Conservation (phyloP, 2,113 vertebrate species). For the Ploceus nigricollis region DNA sequence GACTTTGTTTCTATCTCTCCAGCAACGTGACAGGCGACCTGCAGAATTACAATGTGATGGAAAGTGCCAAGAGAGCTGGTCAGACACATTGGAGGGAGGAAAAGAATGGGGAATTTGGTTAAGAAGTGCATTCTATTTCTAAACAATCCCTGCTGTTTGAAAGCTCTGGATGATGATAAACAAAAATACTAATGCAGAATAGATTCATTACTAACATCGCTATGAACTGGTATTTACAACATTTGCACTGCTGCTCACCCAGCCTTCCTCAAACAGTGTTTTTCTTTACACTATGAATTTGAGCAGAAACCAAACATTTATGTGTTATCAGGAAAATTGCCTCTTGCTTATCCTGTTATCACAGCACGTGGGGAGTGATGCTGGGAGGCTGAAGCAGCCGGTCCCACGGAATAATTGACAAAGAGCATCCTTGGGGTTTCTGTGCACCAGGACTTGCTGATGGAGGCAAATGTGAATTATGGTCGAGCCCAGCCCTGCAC, state of each 20-base stretch:
- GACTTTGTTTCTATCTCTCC: constrained; percentile 4
- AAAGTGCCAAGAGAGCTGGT: background rate
- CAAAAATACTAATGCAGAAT: background rate
- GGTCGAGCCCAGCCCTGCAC: background rate
- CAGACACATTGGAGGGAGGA: background rate
- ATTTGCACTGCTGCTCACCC: background rate
- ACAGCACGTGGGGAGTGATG: background rate
- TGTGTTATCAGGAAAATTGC: background rate
- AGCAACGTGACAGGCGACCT: background rate
- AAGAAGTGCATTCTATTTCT: background rate
- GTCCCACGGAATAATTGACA: background rate
- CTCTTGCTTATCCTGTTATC: background rate
- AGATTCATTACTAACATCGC: background rate
- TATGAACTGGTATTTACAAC: background rate
- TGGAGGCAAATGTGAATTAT: background rate
- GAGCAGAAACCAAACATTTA: background rate
- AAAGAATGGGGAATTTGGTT: background rate
- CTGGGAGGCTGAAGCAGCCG: background rate
- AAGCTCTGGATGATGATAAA: background rate
- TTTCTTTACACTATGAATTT: background rate
- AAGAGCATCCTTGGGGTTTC: background rate
- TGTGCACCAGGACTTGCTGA: background rate
- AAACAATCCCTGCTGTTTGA: background rate
- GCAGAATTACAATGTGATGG: background rate
- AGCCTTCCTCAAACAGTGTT: background rate